These are phyloP conservation scores for Torymus texanus DNA, from an alignment of 2,888 invertebrate species.

Conservation along the genomic window DNA sequence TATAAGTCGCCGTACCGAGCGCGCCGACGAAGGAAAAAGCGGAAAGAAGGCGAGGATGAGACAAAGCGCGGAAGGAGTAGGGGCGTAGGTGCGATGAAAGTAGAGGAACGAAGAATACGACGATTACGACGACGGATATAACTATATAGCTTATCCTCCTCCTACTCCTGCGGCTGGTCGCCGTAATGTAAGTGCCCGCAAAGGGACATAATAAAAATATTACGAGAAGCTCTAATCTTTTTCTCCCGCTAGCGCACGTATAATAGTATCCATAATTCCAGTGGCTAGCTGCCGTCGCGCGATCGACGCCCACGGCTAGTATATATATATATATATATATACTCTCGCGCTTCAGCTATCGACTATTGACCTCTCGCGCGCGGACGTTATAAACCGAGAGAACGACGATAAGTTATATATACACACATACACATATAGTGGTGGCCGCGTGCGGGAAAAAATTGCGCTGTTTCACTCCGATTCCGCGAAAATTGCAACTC, in stretches of 20 bases:
- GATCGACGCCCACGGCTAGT: conserved; percentile 58
- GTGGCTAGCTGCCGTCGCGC: conserved; percentile 64
- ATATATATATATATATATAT: background rate
- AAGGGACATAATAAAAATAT: conserved; percentile 68
- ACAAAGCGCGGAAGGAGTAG: background rate
- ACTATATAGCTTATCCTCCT: too few species aligned
- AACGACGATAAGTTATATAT: conserved; percentile 20
- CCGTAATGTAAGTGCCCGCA: conserved; percentile 43
- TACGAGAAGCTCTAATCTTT: conserved; percentile 71
- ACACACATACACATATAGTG: background rate
- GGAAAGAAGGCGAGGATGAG: background rate
- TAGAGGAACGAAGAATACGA: background rate
- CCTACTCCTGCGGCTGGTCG: background rate
- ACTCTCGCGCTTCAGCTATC: conserved; percentile 23
- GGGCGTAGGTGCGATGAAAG: conserved; percentile 14
- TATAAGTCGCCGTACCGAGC: conserved; percentile 9
- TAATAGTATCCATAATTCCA: conserved; percentile 71
- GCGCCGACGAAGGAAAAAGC: background rate
- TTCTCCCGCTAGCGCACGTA: conserved; percentile 56
- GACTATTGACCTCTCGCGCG: conserved; percentile 6
- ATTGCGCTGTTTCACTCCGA: conserved; percentile 33
- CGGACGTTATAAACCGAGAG: background rate
- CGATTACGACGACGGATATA: background rate
- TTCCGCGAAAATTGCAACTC: background rate
- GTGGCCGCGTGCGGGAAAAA: background rate